Conservation (phyloP, 2,113 vertebrate species). For the Notarius lentiginosus region DNA sequence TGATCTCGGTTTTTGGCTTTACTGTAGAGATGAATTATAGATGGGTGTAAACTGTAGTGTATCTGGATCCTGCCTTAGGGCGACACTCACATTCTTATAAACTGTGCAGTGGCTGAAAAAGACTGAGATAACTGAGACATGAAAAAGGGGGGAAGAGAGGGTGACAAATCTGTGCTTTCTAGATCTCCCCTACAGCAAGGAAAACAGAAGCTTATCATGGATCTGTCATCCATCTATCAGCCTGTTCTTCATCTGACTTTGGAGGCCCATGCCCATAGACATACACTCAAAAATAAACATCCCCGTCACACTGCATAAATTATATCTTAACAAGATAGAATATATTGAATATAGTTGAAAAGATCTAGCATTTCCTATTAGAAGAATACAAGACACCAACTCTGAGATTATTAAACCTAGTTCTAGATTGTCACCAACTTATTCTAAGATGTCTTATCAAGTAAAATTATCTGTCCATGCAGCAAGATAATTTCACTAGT, state of each 20-base stretch:
- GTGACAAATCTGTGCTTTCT: constrained; percentile 58
- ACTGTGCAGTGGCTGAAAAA: constrained; percentile 40
- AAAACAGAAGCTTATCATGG: constrained; percentile 67
- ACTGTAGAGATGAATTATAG: constrained; percentile 50
- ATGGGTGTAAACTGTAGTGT: constrained; percentile 46
- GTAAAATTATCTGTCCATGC: too few relatives aligned
- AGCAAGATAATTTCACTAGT: too few relatives aligned
- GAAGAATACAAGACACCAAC: too few relatives aligned
- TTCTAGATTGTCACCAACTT: too few relatives aligned
- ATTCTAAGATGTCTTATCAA: too few relatives aligned
- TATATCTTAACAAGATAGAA: too few relatives aligned
- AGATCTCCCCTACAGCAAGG: constrained; percentile 48
- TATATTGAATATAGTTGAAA: too few relatives aligned
- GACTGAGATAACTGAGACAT: constrained; percentile 51
- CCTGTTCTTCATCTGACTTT: constrained; percentile 65
- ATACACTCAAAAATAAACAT: constrained; percentile 50
- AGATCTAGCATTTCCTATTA: too few relatives aligned
- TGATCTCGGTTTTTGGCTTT: constrained; percentile 42
- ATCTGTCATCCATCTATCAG: constrained; percentile 69
- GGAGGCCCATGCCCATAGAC: constrained; percentile 52
- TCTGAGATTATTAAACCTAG: too few relatives aligned
- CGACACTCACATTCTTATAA: constrained; percentile 37
- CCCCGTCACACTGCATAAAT: too few relatives aligned
- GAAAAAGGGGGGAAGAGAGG: constrained; percentile 42
- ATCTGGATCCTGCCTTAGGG: constrained; percentile 37